Base-by-base conservation (phyloP, 2,113 vertebrate genomes). In the Ascaphus truei region DNA sequence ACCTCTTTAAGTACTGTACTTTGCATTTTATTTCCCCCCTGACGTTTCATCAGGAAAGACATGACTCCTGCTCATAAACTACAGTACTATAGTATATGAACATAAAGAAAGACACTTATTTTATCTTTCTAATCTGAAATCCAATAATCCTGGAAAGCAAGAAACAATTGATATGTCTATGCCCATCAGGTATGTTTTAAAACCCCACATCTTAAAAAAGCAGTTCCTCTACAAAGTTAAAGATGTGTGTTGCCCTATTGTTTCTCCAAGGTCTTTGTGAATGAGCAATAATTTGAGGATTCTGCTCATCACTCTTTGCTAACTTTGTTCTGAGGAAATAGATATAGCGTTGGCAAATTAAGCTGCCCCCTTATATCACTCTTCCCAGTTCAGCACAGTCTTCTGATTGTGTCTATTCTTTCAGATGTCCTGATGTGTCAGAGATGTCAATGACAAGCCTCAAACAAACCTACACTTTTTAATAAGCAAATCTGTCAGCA, bases 281-380 rank as follows among this genome's bases (percentile, higher is more conserved):
- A 86, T 89, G 89, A 91, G 80, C 89, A 88, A 84, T 91, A 78
- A 85, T 86, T 83, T 84, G 80, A 84, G 84, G 86, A 79, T 84
- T 88, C 83, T 83, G 82, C 85, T 87, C 88, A 89, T 90, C 87
- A 88, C 86, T 88, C 87, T 84, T 79, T 84, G 76, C 31, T 0
- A 87, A 89, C 90, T 92, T 92, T 91, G 86, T 91, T 88, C 86
- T 27, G 75, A 85, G 91, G 89, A 93, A 92, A 89, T 82, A 92
- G 88, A 92, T 92, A 92, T 86, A 91, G 87, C 88, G 89, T 84
- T 85, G 88, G 92, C 90, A 91, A 92, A 93, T 93, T 91, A 90
- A 87, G 80, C 80, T 75, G 81, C 80, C 83, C 75, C 62, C 65
- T 59, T 68, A 77, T 83, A 82, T 79, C 50, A 30, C 65, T 65